These are phyloP conservation scores for Sphaerodactylus townsendi DNA, from an alignment of 2,113 vertebrate genomes.

Conservation along the genomic window DNA sequence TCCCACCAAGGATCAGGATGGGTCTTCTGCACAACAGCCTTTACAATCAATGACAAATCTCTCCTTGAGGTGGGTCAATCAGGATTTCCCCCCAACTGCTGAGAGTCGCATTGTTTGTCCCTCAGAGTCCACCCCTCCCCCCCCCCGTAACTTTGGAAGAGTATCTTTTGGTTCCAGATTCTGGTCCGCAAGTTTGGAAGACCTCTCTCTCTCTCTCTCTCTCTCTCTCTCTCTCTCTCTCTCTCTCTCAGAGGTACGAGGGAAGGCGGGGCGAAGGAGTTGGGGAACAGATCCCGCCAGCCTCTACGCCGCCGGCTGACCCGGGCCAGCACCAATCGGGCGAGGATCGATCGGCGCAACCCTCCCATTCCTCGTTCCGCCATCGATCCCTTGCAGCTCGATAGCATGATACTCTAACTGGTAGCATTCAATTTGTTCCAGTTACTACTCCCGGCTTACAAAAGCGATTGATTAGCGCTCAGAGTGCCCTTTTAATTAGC, in stretches of 20 bases:
- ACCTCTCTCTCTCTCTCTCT: not conserved
- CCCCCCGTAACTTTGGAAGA: not conserved
- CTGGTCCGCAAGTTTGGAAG: not conserved
- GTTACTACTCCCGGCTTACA: slow-evolving; percentile 77
- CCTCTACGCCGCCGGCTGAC: slow-evolving; percentile 5
- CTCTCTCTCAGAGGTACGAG: no score
- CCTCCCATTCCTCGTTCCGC: slow-evolving; percentile 67
- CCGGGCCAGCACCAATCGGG: slow-evolving; percentile 30
- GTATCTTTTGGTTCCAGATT: not conserved
- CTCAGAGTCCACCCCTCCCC: not conserved
- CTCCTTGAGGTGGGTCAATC: not conserved
- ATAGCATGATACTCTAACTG: slow-evolving; percentile 78
- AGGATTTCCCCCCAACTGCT: not conserved
- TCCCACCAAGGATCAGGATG: not conserved
- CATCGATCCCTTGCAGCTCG: slow-evolving; percentile 75
- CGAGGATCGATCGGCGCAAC: slow-evolving; percentile 64
- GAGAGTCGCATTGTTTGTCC: not conserved
- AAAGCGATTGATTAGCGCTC: slow-evolving; percentile 87
- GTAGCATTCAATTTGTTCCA: slow-evolving; percentile 84
- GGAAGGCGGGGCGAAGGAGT: not conserved
- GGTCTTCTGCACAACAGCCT: not conserved
- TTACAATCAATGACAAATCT: not conserved
- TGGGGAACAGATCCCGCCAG: not conserved
- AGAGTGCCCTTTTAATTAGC: slow-evolving; percentile 85
- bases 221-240: not conserved